A percentile compares a stretch with the other conserved stretches of the same genome.
Evolutionary conservation across 2,797 vertebrate species (phyloP).

Genomic region (Sebastes cheni): DNA sequence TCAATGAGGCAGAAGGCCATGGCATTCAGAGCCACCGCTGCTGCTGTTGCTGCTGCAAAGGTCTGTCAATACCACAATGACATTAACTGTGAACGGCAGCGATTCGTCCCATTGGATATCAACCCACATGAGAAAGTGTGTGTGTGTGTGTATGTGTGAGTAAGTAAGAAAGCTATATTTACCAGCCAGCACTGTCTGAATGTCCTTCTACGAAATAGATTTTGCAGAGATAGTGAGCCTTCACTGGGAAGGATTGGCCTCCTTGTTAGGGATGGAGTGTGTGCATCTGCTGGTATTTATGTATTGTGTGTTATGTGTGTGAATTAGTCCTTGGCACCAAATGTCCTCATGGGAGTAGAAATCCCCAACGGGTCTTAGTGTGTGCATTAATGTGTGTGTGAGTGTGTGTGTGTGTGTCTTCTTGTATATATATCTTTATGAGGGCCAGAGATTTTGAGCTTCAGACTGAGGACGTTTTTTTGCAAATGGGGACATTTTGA

Average conservation of each 20-base stretch:
- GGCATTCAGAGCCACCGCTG: not conserved
- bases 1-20: not conserved
- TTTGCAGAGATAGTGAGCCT: not conserved
- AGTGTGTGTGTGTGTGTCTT: not conserved
- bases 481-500: not conserved
- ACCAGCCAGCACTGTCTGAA: not conserved
- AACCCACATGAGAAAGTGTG: not conserved
- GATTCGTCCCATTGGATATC: not conserved
- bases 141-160: not conserved
- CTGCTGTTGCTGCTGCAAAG: not conserved
- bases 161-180: not conserved
- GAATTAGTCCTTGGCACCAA: not conserved
- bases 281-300: not conserved
- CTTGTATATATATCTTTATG: not conserved
- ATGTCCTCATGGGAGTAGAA: too few relatives aligned
- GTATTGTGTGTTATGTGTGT: not conserved
- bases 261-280: not conserved
- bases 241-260: not conserved
- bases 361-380: too few relatives aligned
- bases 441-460: not conserved
- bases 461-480: not conserved
- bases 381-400: too few relatives aligned
- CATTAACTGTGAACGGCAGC: constrained; percentile 2
- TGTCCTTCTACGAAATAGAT: not conserved
- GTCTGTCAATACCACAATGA: constrained; percentile 2